These are phyloP conservation scores for Caenorhabditis remanei DNA, from an alignment of 1,140 invertebrate species.

Conservation along the genomic window DNA sequence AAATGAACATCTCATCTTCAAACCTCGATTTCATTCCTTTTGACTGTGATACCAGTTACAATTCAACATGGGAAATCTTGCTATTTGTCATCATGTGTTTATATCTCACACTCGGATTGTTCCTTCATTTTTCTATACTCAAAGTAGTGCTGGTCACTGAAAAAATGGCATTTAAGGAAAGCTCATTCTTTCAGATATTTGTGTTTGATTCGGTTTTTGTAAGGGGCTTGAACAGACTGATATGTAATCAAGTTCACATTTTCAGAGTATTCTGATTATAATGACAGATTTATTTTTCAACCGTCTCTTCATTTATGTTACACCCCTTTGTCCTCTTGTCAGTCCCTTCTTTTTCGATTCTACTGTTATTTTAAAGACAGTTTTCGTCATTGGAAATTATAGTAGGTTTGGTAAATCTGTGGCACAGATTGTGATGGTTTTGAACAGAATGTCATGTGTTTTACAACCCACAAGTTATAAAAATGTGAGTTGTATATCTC, in stretches of 20 bases:
- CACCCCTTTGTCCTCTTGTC: neutral
- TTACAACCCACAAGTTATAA: neutral
- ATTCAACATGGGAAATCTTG: neutral
- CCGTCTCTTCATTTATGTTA: neutral
- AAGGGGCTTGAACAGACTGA: neutral
- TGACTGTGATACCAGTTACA: neutral
- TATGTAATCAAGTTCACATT: too few species aligned
- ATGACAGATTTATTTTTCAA: neutral
- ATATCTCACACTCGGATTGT: neutral
- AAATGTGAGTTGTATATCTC: neutral
- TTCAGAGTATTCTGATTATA: neutral
- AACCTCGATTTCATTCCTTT: too few species aligned
- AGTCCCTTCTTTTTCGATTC: neutral
- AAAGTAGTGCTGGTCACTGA: neutral
- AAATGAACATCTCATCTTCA: too few species aligned
- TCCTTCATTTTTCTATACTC: neutral
- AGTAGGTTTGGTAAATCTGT: neutral
- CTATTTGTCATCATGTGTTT: neutral
- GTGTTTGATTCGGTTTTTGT: neutral
- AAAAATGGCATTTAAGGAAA: neutral
- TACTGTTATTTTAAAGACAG: neutral
- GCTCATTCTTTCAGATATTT: constrained; percentile 1
- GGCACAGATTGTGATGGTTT: neutral
- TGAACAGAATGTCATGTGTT: neutral
- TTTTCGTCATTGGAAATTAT: neutral